These are phyloP conservation scores for Callospermophilus lateralis DNA, from an alignment of 2,113 vertebrate genomes.

Conservation along the genomic window DNA sequence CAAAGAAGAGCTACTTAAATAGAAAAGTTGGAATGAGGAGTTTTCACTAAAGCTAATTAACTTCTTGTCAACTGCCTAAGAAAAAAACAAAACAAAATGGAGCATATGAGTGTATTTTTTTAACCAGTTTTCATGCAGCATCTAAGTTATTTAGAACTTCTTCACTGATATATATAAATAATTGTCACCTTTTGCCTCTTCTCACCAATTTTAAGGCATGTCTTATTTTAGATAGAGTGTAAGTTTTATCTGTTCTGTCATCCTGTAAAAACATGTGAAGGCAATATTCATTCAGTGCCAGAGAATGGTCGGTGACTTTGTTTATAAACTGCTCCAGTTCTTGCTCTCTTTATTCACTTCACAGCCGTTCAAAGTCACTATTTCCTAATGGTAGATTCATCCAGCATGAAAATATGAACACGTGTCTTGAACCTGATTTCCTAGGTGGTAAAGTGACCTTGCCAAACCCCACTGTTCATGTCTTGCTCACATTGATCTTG, in stretches of 20 bases:
- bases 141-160: constrained; percentile 87
- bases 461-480: too few relatives aligned
- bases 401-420: too few relatives aligned
- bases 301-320: constrained; percentile 98
- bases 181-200: constrained; percentile 78
- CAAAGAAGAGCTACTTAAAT: constrained; percentile 77
- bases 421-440: too few relatives aligned
- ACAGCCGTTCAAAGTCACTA: too few relatives aligned
- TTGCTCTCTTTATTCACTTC: constrained; percentile 70
- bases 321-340: constrained; percentile 97
- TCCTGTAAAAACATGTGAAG: constrained; percentile 99
- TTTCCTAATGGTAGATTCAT: too few relatives aligned
- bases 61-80: constrained; percentile 85
- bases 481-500: too few relatives aligned
- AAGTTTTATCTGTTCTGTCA: constrained; percentile 98
- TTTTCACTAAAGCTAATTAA: constrained; percentile 87
- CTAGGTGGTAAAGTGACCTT: too few relatives aligned
- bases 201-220: constrained; percentile 91
- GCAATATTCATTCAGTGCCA: constrained; percentile 99
- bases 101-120: constrained; percentile 82
- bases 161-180: constrained; percentile 86
- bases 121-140: constrained; percentile 87
- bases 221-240: constrained; percentile 99
- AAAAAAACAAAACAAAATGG: constrained; percentile 82
- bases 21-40: constrained; percentile 79